Base-by-base conservation (phyloP, 2,888 invertebrate genomes). In the Halictus ligatus region DNA sequence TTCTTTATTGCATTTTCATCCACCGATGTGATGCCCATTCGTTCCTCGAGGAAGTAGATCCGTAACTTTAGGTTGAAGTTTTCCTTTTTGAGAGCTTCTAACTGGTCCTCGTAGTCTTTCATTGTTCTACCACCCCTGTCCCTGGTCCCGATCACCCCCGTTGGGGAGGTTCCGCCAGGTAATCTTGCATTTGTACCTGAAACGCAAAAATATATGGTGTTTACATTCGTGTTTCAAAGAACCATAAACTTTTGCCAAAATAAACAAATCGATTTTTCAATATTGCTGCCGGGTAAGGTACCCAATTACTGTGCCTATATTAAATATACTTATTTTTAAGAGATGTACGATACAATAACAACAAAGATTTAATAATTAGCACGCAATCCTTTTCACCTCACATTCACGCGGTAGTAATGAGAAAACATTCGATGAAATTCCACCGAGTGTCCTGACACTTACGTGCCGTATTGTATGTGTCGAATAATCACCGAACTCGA, bases 41-140 rank as follows among this genome's bases (percentile, higher is more conserved):
- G 97, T 95, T 99, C 98, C 95, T 99, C 98, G 87, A 99, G 96
- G 94, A 98, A 98, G 95, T 98, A 99, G 92, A 99, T 98, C 79
- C 98, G 96, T 91, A 99, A 96, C 95, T 99, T 99, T 35, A 99
- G 96, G 95, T 98, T 98, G 94, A 99, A 99, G 95, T 99, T 99
- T 95, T 99, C 99, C 95, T 98, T 98, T 90, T 97, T 97, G 87
- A 99, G 95, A 74, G 96, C 96, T 78, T 97, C 97, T 89, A 99
- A 96, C 94, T 98, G 98, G 95, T 99, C 98, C 94, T 99, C 98
- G 93, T 98, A 97, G 91, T 99, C 98, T 93, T 98, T 98, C 96
- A 99, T 97, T 48, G 98, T 98, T 79, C 97, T 96, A 13, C 97
- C 95, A 2, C 96, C 80, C 15, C 89, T 89, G 1, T 88, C 87